phyloP scores from a whole-genome alignment of 2,888 invertebrate genomes.

The Ceratothoa steindachneri region DNA sequence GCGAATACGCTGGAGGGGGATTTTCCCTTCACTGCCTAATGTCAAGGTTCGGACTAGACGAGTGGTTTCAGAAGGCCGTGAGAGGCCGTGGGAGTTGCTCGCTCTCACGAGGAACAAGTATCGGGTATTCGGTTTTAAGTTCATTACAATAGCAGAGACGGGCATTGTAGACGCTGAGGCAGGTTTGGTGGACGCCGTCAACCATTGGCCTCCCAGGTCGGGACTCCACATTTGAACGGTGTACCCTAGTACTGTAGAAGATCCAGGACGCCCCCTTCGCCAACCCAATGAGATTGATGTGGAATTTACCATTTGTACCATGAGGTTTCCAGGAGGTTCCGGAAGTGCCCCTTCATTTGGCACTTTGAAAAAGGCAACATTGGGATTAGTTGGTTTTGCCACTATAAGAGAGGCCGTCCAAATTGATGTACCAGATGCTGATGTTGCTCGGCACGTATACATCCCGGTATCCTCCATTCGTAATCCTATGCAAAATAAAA shows the following conservation, averaged over 20 bases:
- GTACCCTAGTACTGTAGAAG: slow-evolving; percentile 74
- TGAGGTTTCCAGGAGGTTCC: slow-evolving; percentile 72
- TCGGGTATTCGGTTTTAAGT: slow-evolving; percentile 71
- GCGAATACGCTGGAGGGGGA: slow-evolving; percentile 29
- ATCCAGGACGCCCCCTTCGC: slow-evolving; percentile 78
- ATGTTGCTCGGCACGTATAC: slow-evolving; percentile 78
- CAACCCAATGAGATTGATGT: slow-evolving; percentile 71
- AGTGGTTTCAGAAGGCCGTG: slow-evolving; percentile 43
- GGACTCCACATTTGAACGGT: slow-evolving; percentile 59
- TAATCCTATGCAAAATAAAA: not conserved
- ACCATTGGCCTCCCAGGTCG: slow-evolving; percentile 38
- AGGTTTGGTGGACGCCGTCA: slow-evolving; percentile 22
- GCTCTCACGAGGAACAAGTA: slow-evolving; percentile 66
- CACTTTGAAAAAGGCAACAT: slow-evolving; percentile 45
- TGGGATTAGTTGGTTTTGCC: slow-evolving; percentile 58
- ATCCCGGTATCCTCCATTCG: slow-evolving; percentile 63
- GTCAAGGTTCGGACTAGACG: slow-evolving; percentile 29
- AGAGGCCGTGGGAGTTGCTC: slow-evolving; percentile 44
- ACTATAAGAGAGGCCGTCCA: slow-evolving; percentile 63
- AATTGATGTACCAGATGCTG: slow-evolving; percentile 63
- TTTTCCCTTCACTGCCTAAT: not conserved
- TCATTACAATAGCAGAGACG: slow-evolving; percentile 67
- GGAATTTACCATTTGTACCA: slow-evolving; percentile 64
- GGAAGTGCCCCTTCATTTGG: slow-evolving; percentile 63
- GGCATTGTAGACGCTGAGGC: slow-evolving; percentile 56